Conservation (phyloP, 2,113 vertebrate genomes). For the Lanius collurio region DNA sequence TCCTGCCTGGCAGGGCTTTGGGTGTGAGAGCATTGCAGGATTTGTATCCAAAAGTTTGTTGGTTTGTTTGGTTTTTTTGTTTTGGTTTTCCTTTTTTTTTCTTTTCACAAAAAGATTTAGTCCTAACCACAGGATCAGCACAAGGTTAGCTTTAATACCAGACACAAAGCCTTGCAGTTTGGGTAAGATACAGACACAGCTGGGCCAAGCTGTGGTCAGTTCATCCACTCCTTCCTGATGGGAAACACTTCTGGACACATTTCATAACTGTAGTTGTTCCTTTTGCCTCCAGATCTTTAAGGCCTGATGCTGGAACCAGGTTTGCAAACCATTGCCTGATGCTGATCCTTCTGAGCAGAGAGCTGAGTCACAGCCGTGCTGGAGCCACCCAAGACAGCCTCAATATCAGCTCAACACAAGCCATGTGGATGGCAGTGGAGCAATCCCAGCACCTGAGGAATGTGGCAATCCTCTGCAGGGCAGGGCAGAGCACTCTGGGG, state of each 20-base stretch:
- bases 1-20: neutral
- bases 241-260: neutral
- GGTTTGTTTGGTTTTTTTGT: neutral
- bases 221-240: neutral
- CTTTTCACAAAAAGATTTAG: neutral
- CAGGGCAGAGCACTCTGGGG: neutral
- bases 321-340: neutral
- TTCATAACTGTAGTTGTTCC: neutral
- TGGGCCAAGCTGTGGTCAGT: neutral
- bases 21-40: neutral
- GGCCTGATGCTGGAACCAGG: neutral
- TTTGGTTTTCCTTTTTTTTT: neutral
- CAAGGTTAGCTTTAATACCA: neutral
- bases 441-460: neutral
- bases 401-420: neutral
- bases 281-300: neutral
- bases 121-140: neutral
- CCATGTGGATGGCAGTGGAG: neutral
- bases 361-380: neutral
- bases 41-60: neutral
- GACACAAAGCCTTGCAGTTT: neutral
- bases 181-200: accelerated
- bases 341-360: neutral
- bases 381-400: neutral
- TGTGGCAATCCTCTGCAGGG: neutral